A percentile compares a stretch with the other conserved stretches of the same genome.
phyloP scores from a whole-genome alignment of 2,113 vertebrate species.

The Vicugna pacos region DNA sequence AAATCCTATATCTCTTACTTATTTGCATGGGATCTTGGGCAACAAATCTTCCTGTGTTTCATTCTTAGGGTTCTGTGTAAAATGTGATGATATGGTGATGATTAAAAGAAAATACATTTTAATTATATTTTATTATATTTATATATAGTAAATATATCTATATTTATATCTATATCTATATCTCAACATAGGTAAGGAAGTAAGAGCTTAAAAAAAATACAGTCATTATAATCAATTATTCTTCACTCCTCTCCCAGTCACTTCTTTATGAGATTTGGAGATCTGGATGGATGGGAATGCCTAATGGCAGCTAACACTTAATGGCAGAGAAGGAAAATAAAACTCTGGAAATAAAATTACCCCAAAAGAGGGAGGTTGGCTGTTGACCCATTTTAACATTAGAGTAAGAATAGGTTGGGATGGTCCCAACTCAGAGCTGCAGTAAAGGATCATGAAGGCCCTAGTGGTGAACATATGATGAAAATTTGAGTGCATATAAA shows the following conservation, averaged over 20 bases:
- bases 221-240: neutral
- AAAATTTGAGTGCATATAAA: neutral
- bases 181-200: neutral
- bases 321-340: neutral
- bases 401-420: neutral
- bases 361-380: neutral
- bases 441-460: neutral
- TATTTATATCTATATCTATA: neutral
- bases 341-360: neutral
- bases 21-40: neutral
- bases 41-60: neutral
- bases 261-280: neutral
- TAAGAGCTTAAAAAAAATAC: constrained; percentile 3
- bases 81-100: neutral
- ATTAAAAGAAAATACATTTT: neutral
- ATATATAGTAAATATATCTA: neutral
- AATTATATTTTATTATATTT: neutral
- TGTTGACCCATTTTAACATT: neutral
- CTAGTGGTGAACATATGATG: neutral
- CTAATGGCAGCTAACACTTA: neutral
- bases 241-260: neutral
- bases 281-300: neutral
- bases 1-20: neutral
- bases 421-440: neutral
- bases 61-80: neutral